Percentiles rank a stretch among this genome's conserved stretches.
Conservation (phyloP, 2,888 invertebrate species). For the Meiosimyza platycephala region DNA sequence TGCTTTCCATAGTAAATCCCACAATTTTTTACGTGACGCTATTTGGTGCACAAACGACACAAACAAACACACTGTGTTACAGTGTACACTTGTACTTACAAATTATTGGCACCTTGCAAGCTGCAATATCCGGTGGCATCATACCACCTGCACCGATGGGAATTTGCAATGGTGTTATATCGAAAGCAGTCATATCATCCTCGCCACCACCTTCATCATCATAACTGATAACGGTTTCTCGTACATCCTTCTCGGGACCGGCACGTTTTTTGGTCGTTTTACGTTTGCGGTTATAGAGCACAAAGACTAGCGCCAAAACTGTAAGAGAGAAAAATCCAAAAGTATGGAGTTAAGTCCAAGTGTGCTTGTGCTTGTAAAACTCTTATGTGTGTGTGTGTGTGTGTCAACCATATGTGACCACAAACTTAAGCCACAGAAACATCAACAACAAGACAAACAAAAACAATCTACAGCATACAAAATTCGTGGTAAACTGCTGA, state of each 20-base stretch:
- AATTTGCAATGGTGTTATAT: slow-evolving; percentile 97
- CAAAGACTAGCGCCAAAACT: slow-evolving; percentile 95
- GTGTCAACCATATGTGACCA: no score
- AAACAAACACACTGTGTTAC: background rate
- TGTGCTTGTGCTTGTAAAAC: background rate
- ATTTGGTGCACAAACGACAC: background rate
- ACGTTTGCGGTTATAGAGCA: slow-evolving; percentile 93
- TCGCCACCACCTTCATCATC: slow-evolving; percentile 99
- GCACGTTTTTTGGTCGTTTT: slow-evolving; percentile 91
- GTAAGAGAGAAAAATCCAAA: slow-evolving; percentile 11
- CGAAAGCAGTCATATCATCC: slow-evolving; percentile 99
- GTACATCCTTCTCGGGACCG: slow-evolving; percentile 97
- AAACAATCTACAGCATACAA: no score
- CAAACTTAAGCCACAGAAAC: background rate
- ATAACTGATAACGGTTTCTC: slow-evolving; percentile 99
- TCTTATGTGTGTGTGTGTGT: background rate
- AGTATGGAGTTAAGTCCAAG: no score
- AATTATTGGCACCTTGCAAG: slow-evolving; percentile 76
- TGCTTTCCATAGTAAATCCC: slow-evolving; percentile 10
- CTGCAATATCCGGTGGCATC: slow-evolving; percentile 84
- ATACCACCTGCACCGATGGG: slow-evolving; percentile 84
- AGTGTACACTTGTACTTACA: slow-evolving; percentile 60
- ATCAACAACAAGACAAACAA: background rate
- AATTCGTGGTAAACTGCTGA: no score
- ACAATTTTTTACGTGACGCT: slow-evolving; percentile 28